phyloP scores from a whole-genome alignment of 2,797 vertebrate genomes.

The Oreonectes daqikongensis region DNA sequence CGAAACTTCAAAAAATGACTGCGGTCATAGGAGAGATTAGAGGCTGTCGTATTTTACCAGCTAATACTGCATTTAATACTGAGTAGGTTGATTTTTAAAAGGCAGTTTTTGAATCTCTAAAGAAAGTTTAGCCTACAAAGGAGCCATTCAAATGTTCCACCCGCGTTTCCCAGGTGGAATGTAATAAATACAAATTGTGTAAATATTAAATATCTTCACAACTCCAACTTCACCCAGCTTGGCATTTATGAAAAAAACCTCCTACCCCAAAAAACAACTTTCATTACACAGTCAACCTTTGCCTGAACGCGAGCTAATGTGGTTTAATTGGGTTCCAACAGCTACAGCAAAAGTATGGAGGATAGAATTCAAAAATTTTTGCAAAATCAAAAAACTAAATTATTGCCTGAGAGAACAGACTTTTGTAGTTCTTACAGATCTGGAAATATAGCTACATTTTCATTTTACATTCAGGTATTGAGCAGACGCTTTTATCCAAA shows the following conservation, averaged over 20 bases:
- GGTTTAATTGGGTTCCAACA: background rate
- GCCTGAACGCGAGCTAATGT: background rate
- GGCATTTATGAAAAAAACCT: background rate
- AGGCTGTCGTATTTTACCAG: background rate
- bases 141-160: background rate
- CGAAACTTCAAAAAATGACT: slow-evolving; percentile 28
- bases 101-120: too few species aligned
- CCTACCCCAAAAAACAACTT: background rate
- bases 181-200: background rate
- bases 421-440: too few species aligned
- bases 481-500: too few species aligned
- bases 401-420: background rate
- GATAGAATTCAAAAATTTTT: background rate
- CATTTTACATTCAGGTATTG: too few species aligned
- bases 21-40: background rate
- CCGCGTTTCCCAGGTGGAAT: too few species aligned
- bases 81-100: background rate
- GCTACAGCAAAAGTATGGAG: background rate
- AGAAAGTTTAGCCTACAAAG: background rate
- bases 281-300: background rate
- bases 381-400: background rate
- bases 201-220: background rate
- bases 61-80: too few species aligned
- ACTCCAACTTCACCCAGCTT: background rate
- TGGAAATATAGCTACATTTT: too few species aligned